A percentile compares a stretch with the other conserved stretches of the same genome.
phyloP scores from a whole-genome alignment of 2,113 vertebrate genomes.

The Oriolus oriolus region DNA sequence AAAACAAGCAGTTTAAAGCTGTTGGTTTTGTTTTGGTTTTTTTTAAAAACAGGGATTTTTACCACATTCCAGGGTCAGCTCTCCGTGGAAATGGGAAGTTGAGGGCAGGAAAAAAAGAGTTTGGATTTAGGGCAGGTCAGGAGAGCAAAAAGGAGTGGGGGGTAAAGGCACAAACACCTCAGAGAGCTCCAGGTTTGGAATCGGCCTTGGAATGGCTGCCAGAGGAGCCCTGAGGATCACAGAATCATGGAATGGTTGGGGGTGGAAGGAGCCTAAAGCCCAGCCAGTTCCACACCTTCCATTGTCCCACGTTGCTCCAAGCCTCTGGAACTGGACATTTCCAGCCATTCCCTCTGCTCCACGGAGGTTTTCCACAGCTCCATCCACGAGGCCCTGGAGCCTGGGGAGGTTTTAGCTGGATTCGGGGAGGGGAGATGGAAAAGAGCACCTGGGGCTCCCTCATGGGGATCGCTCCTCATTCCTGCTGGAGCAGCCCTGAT shows the following conservation, averaged over 20 bases:
- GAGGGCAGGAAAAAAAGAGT: neutral
- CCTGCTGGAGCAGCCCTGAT: neutral
- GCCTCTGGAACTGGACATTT: neutral
- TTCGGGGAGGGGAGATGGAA: neutral
- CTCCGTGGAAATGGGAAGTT: rapidly evolving
- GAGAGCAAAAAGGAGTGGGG: neutral
- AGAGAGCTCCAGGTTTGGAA: rapidly evolving
- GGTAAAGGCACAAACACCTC: neutral
- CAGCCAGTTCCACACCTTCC: neutral
- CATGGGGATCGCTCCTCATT: neutral
- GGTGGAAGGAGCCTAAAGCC: neutral
- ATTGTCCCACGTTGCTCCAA: neutral
- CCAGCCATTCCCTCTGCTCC: neutral
- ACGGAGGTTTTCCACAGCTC: neutral
- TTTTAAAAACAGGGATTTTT: neutral
- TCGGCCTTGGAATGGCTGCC: rapidly evolving
- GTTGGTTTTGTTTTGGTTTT: too few relatives aligned
- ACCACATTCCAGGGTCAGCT: neutral
- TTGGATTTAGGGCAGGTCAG: neutral
- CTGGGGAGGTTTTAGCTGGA: neutral
- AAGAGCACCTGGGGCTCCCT: neutral
- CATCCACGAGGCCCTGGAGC: neutral
- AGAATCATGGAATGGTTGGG: neutral
- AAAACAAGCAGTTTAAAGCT: neutral
- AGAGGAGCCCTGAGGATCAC: neutral